These are phyloP conservation scores for Lagopus muta DNA, from an alignment of 2,113 vertebrate species.

Conservation along the genomic window DNA sequence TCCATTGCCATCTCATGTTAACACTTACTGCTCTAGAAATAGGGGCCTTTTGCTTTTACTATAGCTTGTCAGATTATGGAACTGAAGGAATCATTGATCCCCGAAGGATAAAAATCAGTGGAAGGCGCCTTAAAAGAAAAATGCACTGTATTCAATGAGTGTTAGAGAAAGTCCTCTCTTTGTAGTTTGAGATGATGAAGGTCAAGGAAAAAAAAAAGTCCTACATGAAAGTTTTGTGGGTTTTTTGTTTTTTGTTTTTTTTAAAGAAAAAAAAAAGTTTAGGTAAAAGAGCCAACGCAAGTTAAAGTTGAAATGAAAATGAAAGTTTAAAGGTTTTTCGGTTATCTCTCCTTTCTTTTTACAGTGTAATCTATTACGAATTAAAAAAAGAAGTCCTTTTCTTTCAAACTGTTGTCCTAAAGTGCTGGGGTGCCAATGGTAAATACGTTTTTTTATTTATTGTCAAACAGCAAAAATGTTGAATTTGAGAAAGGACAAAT, in stretches of 20 bases:
- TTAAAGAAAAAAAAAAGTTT: neutral
- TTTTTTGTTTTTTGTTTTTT: too few relatives aligned
- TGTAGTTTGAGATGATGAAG: slow-evolving; percentile 71
- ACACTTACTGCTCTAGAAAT: neutral
- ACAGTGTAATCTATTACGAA: neutral
- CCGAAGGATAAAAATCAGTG: slow-evolving; percentile 73
- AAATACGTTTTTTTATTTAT: neutral
- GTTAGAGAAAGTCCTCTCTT: slow-evolving; percentile 66
- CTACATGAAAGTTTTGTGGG: slow-evolving; percentile 5
- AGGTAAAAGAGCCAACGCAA: slow-evolving; percentile 2
- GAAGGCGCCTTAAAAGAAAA: slow-evolving; percentile 68
- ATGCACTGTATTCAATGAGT: slow-evolving; percentile 64
- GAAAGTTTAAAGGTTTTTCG: neutral
- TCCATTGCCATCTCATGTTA: slow-evolving; percentile 45
- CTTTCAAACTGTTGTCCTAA: neutral
- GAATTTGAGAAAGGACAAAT: neutral
- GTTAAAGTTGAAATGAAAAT: slow-evolving; percentile 36
- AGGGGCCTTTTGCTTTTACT: slow-evolving; percentile 50
- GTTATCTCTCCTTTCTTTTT: slow-evolving; percentile 32
- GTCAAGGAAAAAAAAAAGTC: slow-evolving; percentile 31
- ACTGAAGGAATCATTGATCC: slow-evolving; percentile 67
- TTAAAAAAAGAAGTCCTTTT: neutral
- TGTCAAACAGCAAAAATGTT: neutral
- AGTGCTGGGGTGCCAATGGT: neutral
- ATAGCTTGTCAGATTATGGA: slow-evolving; percentile 70